These are phyloP conservation scores for Hypanus sabinus DNA, from an alignment of 2,113 vertebrate genomes.

Conservation along the genomic window DNA sequence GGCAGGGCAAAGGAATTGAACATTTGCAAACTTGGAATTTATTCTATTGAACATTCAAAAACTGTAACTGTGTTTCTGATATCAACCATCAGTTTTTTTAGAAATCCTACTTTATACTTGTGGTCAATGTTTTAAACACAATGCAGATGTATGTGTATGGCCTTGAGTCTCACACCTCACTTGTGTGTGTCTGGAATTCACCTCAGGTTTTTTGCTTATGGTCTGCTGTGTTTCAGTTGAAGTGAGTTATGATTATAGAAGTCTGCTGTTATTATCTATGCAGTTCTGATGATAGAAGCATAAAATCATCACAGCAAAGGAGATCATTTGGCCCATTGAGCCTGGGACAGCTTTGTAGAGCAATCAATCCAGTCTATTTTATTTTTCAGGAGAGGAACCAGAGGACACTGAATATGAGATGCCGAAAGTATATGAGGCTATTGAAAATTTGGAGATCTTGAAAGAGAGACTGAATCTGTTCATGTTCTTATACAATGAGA, in stretches of 20 bases:
- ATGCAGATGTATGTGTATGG: background rate
- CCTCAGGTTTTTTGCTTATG: background rate
- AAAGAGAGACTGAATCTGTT: constrained; percentile 73
- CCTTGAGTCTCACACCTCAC: background rate
- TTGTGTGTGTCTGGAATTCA: background rate
- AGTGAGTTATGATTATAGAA: background rate
- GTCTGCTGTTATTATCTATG: background rate
- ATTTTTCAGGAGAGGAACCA: constrained; percentile 67
- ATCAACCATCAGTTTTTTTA: background rate
- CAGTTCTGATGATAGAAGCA: background rate
- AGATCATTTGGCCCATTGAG: too few relatives aligned
- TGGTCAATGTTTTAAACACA: background rate
- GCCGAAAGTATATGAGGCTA: constrained; percentile 82
- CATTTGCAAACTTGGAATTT: background rate
- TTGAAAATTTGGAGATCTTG: constrained; percentile 68
- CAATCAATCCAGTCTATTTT: too few relatives aligned
- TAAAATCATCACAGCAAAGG: too few relatives aligned
- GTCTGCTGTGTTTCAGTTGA: background rate
- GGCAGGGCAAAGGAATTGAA: background rate
- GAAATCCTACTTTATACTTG: background rate
- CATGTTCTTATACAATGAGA: constrained; percentile 75
- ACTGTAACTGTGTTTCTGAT: background rate
- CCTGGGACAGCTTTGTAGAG: too few relatives aligned
- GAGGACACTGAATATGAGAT: constrained; percentile 65
- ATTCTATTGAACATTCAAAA: background rate